Evolutionary conservation across 2,113 vertebrate genomes (phyloP).

Genomic region (Sorex fumeus): DNA sequence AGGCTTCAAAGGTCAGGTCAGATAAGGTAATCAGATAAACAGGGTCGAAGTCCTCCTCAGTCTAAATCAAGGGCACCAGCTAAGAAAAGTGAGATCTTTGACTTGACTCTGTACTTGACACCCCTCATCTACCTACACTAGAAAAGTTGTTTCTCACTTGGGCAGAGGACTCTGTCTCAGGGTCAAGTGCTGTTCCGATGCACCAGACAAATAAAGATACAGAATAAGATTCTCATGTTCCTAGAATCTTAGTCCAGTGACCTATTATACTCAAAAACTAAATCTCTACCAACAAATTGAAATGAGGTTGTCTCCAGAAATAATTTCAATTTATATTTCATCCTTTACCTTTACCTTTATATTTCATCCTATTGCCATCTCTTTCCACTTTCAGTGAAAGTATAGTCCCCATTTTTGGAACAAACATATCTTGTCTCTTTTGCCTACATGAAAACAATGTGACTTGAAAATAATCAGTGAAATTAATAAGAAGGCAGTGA

Average conservation of each 20-base stretch:
- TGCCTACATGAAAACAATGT: background rate
- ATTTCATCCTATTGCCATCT: background rate
- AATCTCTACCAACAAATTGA: conserved; percentile 31
- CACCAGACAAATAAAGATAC: background rate
- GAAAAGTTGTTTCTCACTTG: background rate
- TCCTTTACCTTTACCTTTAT: no score
- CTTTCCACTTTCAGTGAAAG: background rate
- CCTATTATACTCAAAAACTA: conserved; percentile 27
- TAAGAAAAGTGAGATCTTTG: conserved; percentile 41
- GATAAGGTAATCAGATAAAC: background rate
- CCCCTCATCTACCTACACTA: background rate
- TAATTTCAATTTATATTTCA: conserved; percentile 17
- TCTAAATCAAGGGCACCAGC: background rate
- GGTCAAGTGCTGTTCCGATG: background rate
- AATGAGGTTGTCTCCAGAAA: background rate
- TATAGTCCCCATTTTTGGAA: background rate
- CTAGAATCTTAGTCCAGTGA: background rate
- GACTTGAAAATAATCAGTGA: conserved; percentile 45
- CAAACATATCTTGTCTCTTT: conserved; percentile 16
- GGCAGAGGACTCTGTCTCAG: background rate
- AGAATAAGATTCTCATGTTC: background rate
- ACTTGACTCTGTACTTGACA: conserved; percentile 23
- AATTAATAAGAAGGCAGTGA: background rate
- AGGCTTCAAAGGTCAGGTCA: conserved; percentile 37
- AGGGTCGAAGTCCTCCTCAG: background rate